phyloP scores from a whole-genome alignment of 2,797 vertebrate genomes.

The Urosaurus nigricauda region DNA sequence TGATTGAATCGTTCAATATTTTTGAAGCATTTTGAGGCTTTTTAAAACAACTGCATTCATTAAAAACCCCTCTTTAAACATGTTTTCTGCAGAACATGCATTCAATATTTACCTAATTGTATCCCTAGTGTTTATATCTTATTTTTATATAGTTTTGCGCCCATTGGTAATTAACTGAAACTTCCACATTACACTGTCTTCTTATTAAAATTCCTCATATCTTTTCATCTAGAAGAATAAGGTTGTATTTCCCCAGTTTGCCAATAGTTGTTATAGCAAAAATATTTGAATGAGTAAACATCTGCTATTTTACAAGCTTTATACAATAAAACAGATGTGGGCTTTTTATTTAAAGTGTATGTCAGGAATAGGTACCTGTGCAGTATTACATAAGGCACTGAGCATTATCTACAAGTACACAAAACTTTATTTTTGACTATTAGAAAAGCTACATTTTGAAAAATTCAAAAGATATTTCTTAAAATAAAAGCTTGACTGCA shows the following conservation, averaged over 20 bases:
- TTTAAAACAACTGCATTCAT: background rate
- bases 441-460: constrained; percentile 73
- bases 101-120: background rate
- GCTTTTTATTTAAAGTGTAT: constrained; percentile 76
- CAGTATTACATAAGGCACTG: constrained; percentile 75
- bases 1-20: background rate
- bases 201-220: constrained; percentile 25
- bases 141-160: background rate
- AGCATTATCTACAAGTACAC: constrained; percentile 77
- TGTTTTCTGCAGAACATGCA: background rate
- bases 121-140: background rate
- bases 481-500: constrained; percentile 58
- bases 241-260: constrained; percentile 54
- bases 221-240: constrained; percentile 48
- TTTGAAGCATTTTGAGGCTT: background rate
- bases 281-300: constrained; percentile 73
- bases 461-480: constrained; percentile 72
- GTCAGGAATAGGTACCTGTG: constrained; percentile 77
- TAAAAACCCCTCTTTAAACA: background rate
- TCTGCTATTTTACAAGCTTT: constrained; percentile 74
- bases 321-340: constrained; percentile 77
- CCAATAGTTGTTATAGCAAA: constrained; percentile 70
- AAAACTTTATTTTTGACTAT: constrained; percentile 78
- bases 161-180: background rate
- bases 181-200: background rate